Conservation (phyloP, 2,797 vertebrate genomes). For the Amphiprion clarkii region DNA sequence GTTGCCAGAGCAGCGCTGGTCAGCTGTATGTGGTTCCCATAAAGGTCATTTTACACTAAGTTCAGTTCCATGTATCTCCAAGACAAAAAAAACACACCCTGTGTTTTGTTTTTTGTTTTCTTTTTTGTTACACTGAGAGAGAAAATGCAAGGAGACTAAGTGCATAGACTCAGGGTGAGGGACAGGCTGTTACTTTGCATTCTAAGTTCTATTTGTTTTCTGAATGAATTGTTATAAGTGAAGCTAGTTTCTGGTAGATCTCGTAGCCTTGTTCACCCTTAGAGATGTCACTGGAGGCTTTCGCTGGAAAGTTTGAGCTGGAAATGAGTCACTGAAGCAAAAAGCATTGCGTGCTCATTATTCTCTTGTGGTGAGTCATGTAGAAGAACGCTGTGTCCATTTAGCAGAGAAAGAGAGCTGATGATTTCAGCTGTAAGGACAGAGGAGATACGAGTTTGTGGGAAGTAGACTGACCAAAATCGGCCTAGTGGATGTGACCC, state of each 20-base stretch:
- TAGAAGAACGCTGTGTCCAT: conserved; percentile 44
- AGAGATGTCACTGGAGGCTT: conserved; percentile 55
- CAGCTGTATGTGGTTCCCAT: conserved; percentile 80
- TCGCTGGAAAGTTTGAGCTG: conserved; percentile 42
- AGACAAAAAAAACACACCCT: conserved; percentile 27
- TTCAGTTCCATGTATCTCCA: conserved; percentile 67
- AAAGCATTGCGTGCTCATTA: conserved; percentile 51
- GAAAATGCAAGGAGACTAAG: conserved; percentile 29
- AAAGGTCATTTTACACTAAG: conserved; percentile 80
- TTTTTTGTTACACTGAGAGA: conserved; percentile 39
- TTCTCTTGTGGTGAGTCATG: conserved; percentile 45
- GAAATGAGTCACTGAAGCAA: conserved; percentile 54
- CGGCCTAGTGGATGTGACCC: conserved; percentile 37
- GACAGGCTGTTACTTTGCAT: conserved; percentile 57
- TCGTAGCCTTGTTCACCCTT: conserved; percentile 52
- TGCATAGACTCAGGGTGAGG: conserved; percentile 71
- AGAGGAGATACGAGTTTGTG: conserved; percentile 23
- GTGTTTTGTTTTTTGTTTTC: conserved; percentile 26
- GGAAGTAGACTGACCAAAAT: conserved; percentile 52
- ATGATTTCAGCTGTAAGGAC: conserved; percentile 29
- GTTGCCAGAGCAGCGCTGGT: conserved; percentile 82
- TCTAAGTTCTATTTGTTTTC: conserved; percentile 38
- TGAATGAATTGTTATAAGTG: conserved; percentile 30
- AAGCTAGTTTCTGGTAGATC: conserved; percentile 59
- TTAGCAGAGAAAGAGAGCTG: conserved; percentile 37